Evolutionary conservation across 2,113 vertebrate species (phyloP).

Genomic region (Hymenochirus boettgeri): DNA sequence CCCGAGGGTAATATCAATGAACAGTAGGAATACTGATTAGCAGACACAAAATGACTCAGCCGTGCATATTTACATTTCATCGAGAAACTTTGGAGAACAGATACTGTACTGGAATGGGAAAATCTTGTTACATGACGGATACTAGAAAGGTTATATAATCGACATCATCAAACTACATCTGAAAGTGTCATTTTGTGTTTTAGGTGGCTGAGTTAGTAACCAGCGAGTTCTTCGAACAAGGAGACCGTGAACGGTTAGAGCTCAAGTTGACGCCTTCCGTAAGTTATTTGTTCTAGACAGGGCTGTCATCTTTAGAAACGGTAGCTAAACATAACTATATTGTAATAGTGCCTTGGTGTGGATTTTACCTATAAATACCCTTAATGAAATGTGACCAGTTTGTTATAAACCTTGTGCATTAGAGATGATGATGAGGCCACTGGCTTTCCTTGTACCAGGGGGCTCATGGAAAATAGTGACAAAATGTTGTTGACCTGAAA

Average conservation of each 20-base stretch:
- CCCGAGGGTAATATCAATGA: slow-evolving; percentile 35
- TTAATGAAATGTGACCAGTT: too few species aligned
- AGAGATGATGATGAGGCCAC: too few species aligned
- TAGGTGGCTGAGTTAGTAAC: slow-evolving; percentile 97
- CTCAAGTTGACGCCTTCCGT: slow-evolving; percentile 96
- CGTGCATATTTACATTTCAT: slow-evolving; percentile 18
- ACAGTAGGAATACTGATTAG: slow-evolving; percentile 40
- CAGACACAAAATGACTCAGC: slow-evolving; percentile 1
- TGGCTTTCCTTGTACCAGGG: too few species aligned
- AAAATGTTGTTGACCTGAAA: too few species aligned
- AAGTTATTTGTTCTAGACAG: slow-evolving; percentile 55
- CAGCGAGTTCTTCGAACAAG: slow-evolving; percentile 97
- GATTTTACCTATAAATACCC: too few species aligned
- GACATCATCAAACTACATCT: not conserved
- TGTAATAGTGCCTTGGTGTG: too few species aligned
- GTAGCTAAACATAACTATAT: too few species aligned
- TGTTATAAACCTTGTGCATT: too few species aligned
- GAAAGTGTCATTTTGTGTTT: slow-evolving; percentile 33
- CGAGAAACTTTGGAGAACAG: not conserved
- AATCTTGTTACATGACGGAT: not conserved
- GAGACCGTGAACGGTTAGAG: slow-evolving; percentile 92
- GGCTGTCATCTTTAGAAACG: not conserved
- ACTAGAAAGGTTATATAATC: slow-evolving; percentile 2
- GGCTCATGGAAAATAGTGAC: too few species aligned
- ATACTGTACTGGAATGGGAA: not conserved